Percentiles rank a stretch among this genome's conserved stretches.
phyloP scores from a whole-genome alignment of 2,797 vertebrate genomes.

The Hippopotamyrus pictus region DNA sequence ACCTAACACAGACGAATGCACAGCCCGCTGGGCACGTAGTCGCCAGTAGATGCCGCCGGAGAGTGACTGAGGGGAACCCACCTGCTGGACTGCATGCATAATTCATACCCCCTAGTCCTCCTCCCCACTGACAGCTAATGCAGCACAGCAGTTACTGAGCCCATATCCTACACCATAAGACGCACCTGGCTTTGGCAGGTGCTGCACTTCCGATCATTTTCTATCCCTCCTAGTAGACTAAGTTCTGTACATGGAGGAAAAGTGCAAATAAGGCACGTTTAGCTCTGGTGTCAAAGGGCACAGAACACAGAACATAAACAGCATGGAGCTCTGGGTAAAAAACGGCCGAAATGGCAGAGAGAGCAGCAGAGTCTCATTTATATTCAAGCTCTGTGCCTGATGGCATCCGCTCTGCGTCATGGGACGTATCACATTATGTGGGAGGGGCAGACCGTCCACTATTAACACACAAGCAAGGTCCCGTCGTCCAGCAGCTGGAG shows the following conservation, averaged over 20 bases:
- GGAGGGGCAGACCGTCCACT: background rate
- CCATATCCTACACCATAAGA: background rate
- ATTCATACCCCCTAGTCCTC: background rate
- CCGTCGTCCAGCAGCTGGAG: background rate
- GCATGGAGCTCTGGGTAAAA: background rate
- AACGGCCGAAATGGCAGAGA: background rate
- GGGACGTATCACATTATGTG: background rate
- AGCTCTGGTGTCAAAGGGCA: background rate
- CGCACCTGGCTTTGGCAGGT: background rate
- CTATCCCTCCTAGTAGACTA: background rate
- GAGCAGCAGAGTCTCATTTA: background rate
- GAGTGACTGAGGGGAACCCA: background rate
- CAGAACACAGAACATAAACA: background rate
- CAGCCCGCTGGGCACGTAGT: background rate
- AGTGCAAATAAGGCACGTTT: background rate
- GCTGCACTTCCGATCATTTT: background rate
- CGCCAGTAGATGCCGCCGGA: background rate
- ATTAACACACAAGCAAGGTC: background rate
- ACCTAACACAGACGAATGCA: background rate
- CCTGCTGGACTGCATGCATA: background rate
- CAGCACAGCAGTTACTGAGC: background rate
- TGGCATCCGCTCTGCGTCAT: background rate
- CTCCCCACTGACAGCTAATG: background rate
- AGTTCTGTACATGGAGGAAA: background rate
- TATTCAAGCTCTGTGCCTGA: constrained; percentile 16